Evolutionary conservation across 1,140 invertebrate species (phyloP).

Genomic region (Adelges cooleyi): DNA sequence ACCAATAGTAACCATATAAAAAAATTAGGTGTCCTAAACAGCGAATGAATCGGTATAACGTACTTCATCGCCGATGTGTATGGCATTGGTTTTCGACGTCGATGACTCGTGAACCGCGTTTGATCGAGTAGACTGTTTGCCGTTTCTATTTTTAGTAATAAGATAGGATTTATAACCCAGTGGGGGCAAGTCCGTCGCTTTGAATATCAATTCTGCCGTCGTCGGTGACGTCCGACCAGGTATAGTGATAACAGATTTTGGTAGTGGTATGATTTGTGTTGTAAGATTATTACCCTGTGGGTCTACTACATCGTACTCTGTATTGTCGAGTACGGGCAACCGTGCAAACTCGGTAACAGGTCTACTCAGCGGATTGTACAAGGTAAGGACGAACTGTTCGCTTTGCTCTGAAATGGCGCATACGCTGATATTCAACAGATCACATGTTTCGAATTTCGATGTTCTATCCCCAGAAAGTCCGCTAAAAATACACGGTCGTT

Average conservation of each 20-base stretch:
- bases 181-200: constrained; percentile 39
- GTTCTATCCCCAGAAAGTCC: not conserved
- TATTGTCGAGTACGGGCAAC: constrained; percentile 31
- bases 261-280: constrained; percentile 37
- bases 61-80: not conserved
- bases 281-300: constrained; percentile 32
- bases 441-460: not conserved
- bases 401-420: constrained; percentile 41
- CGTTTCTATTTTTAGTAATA: not conserved
- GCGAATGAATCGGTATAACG: not conserved
- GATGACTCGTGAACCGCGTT: not conserved
- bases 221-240: constrained; percentile 38
- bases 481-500: not conserved
- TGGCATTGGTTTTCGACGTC: not conserved
- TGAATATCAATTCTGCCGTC: constrained; percentile 40
- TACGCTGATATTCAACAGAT: constrained; percentile 43
- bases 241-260: constrained; percentile 35
- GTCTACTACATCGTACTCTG: constrained; percentile 30
- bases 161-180: constrained; percentile 35
- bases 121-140: not conserved
- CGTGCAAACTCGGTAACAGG: constrained; percentile 30
- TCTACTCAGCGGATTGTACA: constrained; percentile 44
- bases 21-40: too few relatives aligned
- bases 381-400: constrained; percentile 37
- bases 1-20: too few relatives aligned